Evolutionary conservation across 2,113 vertebrate genomes (phyloP), one percentile per base, ranked within the genome.

Genomic region (Myrmecobius fasciatus): DNA sequence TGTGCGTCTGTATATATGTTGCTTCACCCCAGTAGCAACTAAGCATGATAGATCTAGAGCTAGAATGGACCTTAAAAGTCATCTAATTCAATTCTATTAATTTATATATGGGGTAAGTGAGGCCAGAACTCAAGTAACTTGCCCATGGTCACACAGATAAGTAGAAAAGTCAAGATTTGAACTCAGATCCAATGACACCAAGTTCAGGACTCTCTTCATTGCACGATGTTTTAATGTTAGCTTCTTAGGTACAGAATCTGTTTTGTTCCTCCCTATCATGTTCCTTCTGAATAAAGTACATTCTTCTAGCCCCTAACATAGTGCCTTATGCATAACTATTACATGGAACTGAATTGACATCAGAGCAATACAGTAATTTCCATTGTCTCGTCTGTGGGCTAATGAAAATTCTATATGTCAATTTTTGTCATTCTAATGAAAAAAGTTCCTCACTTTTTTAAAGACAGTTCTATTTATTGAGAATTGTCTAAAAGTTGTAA

Each of bases 401-500:
- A 31, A 67, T 17, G 31, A 67, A 67, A 67, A 36, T 31, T 36
- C 31, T 67, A 31, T 17, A 28, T 3, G 36, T 4, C 12, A 67
- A 67, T 31, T 36, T 67, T 67, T 36, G 60, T 36, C 31, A 67
- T 67, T 17, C 31, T 67, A 36, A 67, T 67, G 31, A 60, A 67
- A 67, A 67, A 36, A 17, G 56, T 60, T 67, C 12, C 31, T 67
- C 31, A 67, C 31, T 36, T 36, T 67, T 60, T 3, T 31, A 31
- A 60, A 60, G 26, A 90, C 48, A 92, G 56, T 75, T 93, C 83
- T 54, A 20, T 3, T 94, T 46, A 90, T 51, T 91, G 89, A 91
- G 1, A 3, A 51, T 90, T 91, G 48, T 28, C 1, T 92, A 92
- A 56, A 94, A 46, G 31, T 92, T 53, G 0, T 9, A 25, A 24